Evolutionary conservation across 2,888 invertebrate species (phyloP).

Genomic region (Julus scandinavius): DNA sequence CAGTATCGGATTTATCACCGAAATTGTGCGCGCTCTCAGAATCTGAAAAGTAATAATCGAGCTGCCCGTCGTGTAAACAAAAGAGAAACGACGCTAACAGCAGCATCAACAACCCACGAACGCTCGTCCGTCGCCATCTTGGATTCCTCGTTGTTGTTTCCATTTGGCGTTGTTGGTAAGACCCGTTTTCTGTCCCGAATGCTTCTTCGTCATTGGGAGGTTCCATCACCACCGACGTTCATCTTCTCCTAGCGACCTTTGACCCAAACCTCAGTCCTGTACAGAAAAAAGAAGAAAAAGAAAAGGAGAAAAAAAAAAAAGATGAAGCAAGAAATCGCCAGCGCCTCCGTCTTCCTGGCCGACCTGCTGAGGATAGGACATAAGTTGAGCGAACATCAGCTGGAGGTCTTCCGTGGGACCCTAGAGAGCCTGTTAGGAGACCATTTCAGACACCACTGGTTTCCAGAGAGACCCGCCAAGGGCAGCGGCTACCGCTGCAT

Average conservation of each 20-base stretch:
- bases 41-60: background rate
- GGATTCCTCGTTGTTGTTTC: background rate
- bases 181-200: background rate
- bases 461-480: constrained; percentile 77
- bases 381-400: constrained; percentile 63
- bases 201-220: background rate
- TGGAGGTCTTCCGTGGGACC: constrained; percentile 68
- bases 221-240: background rate
- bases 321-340: constrained; percentile 70
- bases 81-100: background rate
- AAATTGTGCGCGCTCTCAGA: background rate
- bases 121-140: background rate
- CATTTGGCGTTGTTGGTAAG: too few species aligned
- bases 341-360: constrained; percentile 70
- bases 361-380: constrained; percentile 66
- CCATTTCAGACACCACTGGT: constrained; percentile 77
- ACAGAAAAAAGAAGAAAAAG: constrained; percentile 66
- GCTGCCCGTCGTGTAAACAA: background rate
- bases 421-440: constrained; percentile 67
- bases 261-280: background rate
- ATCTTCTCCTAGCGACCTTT: too few species aligned
- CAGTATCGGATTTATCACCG: background rate
- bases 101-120: background rate
- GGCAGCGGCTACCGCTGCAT: constrained; percentile 79
- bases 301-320: constrained; percentile 58